These are phyloP conservation scores for Aspidiotus rigidus DNA, from an alignment of 2,888 invertebrate genomes.

Conservation along the genomic window DNA sequence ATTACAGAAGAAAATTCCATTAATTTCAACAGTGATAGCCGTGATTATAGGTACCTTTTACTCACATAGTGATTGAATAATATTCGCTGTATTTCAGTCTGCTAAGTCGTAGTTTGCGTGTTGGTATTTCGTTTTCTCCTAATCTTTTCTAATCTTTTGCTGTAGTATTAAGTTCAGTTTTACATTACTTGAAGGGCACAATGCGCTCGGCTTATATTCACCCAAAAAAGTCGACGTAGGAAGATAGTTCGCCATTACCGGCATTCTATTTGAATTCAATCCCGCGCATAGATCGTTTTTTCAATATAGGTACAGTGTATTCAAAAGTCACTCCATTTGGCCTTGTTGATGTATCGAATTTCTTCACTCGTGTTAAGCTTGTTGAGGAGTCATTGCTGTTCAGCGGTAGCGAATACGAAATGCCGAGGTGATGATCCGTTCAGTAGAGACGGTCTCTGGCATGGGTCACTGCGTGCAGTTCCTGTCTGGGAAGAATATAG, in stretches of 20 bases:
- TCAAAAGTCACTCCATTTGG: conserved; percentile 33
- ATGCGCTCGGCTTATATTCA: too few relatives aligned
- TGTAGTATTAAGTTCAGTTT: too few relatives aligned
- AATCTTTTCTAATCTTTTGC: too few relatives aligned
- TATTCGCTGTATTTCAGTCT: too few relatives aligned
- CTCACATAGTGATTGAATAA: too few relatives aligned
- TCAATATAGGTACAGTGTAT: conserved; percentile 28
- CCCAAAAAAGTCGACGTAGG: too few relatives aligned
- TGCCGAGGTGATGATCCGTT: conserved; percentile 63
- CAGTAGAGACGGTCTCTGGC: conserved; percentile 68
- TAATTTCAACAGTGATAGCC: too few relatives aligned
- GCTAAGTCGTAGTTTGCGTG: too few relatives aligned
- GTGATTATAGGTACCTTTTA: too few relatives aligned
- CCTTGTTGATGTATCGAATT: conserved; percentile 19
- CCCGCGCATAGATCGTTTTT: conserved; percentile 8
- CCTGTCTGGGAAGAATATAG: conserved; percentile 50
- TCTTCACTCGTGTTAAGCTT: conserved; percentile 16
- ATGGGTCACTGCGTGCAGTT: conserved; percentile 65
- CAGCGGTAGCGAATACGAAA: conserved; percentile 51
- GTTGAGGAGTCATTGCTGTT: conserved; percentile 2
- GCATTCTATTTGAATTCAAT: neutral
- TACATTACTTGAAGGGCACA: too few relatives aligned
- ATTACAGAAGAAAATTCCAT: too few relatives aligned
- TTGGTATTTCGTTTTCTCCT: too few relatives aligned
- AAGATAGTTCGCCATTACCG: conserved; percentile 9